These are phyloP conservation scores for Karalla daura DNA, from an alignment of 2,797 vertebrate genomes.

Conservation along the genomic window DNA sequence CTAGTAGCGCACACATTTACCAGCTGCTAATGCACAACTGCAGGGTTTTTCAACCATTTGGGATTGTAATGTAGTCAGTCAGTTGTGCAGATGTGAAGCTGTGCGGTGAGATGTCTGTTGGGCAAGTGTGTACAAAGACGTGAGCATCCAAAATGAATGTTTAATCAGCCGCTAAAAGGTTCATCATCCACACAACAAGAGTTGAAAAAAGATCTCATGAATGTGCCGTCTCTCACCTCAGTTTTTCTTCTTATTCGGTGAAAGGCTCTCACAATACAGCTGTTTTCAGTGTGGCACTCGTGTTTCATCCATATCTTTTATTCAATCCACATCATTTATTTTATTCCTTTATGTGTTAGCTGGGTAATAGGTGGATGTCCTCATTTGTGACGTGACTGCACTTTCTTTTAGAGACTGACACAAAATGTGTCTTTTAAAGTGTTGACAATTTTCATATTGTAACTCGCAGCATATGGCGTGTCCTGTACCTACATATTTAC, in stretches of 20 bases:
- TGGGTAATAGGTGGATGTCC: too few species aligned
- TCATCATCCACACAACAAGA: not conserved
- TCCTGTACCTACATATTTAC: not conserved
- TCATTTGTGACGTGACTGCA: too few species aligned
- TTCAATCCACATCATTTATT: too few species aligned
- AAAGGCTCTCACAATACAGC: too few species aligned
- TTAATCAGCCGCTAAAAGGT: not conserved
- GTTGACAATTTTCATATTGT: not conserved
- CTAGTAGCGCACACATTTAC: not conserved
- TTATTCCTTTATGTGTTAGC: too few species aligned
- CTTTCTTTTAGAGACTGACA: not conserved
- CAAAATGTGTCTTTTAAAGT: not conserved
- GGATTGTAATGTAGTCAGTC: not conserved
- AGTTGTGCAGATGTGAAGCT: not conserved
- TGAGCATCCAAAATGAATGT: not conserved
- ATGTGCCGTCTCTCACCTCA: too few species aligned
- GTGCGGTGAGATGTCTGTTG: not conserved
- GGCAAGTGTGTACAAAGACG: not conserved
- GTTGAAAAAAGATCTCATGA: too few species aligned
- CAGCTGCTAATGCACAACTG: slow-evolving; percentile 3
- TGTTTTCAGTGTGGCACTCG: too few species aligned
- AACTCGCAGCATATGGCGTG: not conserved
- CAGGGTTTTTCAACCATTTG: not conserved
- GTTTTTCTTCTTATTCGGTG: too few species aligned
- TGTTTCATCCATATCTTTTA: too few species aligned